Conservation (phyloP, 1,140 invertebrate species). For the Microvelia longipes region DNA sequence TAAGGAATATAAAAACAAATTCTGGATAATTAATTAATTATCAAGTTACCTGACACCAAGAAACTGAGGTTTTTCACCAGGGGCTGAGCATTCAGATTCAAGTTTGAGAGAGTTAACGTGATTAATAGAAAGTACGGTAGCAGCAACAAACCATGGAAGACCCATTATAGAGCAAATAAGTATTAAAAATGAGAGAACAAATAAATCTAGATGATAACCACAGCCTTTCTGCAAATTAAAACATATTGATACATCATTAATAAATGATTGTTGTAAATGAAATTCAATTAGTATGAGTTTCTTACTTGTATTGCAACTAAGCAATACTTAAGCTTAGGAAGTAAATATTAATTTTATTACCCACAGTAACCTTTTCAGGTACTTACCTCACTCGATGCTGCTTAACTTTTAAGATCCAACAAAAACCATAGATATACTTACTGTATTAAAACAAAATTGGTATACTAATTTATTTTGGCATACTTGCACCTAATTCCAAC, state of each 20-base stretch:
- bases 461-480: no score
- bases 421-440: no score
- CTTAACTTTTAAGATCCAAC: no score
- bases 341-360: no score
- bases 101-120: conserved; percentile 95
- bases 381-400: no score
- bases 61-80: conserved; percentile 95
- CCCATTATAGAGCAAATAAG: conserved; percentile 85
- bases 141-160: conserved; percentile 88
- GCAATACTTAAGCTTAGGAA: no score
- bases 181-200: conserved; percentile 78
- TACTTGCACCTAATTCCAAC: no score
- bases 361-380: no score
- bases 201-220: conserved; percentile 93
- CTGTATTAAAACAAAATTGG: no score
- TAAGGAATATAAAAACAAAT: no score
- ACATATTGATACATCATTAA: neutral
- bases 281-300: neutral
- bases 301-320: neutral
- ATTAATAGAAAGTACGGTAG: conserved; percentile 94
- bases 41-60: conserved; percentile 78
- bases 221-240: conserved; percentile 63
- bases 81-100: conserved; percentile 90
- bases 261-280: no score
- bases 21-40: no score